Evolutionary conservation across 2,113 vertebrate species (phyloP).

Genomic region (Melanerpes aurifrons): DNA sequence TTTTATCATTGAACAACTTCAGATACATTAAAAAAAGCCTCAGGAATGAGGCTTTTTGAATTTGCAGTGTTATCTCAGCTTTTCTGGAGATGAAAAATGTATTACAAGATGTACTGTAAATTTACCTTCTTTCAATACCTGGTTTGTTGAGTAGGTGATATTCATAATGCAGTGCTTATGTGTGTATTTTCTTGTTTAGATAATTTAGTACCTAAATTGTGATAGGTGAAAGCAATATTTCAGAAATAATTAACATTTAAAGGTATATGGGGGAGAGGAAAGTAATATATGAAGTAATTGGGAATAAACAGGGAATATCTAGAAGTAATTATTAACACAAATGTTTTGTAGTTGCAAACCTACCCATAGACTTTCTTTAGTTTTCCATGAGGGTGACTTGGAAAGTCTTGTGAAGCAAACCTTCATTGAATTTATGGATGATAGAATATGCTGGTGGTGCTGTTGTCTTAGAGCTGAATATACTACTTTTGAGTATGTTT

Average conservation of each 20-base stretch:
- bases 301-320: not conserved
- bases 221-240: not conserved
- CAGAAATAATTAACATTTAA: slow-evolving; percentile 21
- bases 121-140: not conserved
- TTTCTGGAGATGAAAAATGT: slow-evolving; percentile 32
- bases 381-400: not conserved
- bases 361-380: not conserved
- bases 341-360: not conserved
- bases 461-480: not conserved
- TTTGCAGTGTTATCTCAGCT: not conserved
- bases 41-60: slow-evolving; percentile 23
- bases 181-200: slow-evolving; percentile 18
- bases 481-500: not conserved
- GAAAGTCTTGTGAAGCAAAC: not conserved
- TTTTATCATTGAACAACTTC: slow-evolving; percentile 41
- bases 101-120: not conserved
- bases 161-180: not conserved
- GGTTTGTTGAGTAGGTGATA: not conserved
- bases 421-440: not conserved
- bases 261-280: not conserved
- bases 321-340: not conserved
- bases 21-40: slow-evolving; percentile 15
- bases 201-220: not conserved
- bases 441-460: not conserved
- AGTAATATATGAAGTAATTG: not conserved